Evolutionary conservation across 2,888 invertebrate genomes (phyloP), one percentile per base, ranked within the genome.

Genomic region (Neuroscelio doddi): DNA sequence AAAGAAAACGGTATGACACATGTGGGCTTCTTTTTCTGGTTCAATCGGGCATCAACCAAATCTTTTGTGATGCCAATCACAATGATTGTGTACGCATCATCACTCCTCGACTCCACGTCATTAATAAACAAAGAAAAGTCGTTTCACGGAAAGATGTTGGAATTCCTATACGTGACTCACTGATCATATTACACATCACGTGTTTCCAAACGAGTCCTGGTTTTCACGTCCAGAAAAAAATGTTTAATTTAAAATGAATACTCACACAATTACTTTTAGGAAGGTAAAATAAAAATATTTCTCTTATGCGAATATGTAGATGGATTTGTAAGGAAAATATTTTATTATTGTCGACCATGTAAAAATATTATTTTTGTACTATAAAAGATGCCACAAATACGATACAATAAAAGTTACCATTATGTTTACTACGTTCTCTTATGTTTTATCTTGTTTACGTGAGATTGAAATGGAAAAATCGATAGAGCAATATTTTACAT

Each of bases 61-160:
- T 24, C 38, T 12, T 45, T 58, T 58, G 51, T 58, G 15, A 41
- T 46, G 51, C 41, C 58, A 51, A 58, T 51, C 51, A 58, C 30
- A 51, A 51, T 46, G 38, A 51, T 58, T 58, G 17, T 45, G 17
- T 45, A 46, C 30, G 46, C 32, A 39, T 47, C 32, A 24, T 15
- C 39, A 17, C 10, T 51, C 32, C 39, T 50, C 45, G 42, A 44
- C 44, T 29, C 15, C 16, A 39, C 9, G 15, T 36, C 15, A 58
- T 50, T 51, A 32, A 32, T 44, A 34, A 46, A 46, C 17, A 46
- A 36, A 14, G 34, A 29, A 34, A 44, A 34, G n/a, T 29, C 38
- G 12, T 38, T 8, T 26, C 9, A 9, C 1, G 29, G 12, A 27
- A 44, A 27, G 44, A 29, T 27, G 26, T 15, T 15, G 29, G 15